Conservation (phyloP, 2,888 invertebrate species). For the Clostera curtula region DNA sequence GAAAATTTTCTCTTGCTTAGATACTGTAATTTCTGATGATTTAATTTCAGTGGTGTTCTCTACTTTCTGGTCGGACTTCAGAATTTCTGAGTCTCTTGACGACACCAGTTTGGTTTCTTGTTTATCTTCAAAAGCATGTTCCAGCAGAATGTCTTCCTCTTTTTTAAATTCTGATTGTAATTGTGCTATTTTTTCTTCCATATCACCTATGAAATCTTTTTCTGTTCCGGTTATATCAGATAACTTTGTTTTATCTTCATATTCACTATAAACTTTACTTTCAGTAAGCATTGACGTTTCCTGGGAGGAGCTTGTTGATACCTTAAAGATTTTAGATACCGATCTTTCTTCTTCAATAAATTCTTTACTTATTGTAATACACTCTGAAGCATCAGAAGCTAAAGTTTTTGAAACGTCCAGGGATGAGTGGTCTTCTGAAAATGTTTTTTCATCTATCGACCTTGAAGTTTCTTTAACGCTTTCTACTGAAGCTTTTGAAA, state of each 20-base stretch:
- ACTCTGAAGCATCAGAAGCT: slow-evolving; percentile 65
- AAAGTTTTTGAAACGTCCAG: slow-evolving; percentile 64
- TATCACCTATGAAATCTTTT: slow-evolving; percentile 43
- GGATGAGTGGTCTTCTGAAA: slow-evolving; percentile 69
- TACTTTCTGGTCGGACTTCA: too few species aligned
- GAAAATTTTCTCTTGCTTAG: background rate
- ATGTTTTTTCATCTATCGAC: slow-evolving; percentile 66
- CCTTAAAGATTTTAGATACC: slow-evolving; percentile 41
- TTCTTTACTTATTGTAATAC: slow-evolving; percentile 54
- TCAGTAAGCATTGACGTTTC: slow-evolving; percentile 60
- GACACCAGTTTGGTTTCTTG: too few species aligned
- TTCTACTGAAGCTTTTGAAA: slow-evolving; percentile 63
- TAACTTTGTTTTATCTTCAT: slow-evolving; percentile 43
- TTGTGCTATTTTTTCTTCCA: slow-evolving; percentile 42
- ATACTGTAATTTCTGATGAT: slow-evolving; percentile 13
- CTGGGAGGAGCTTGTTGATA: slow-evolving; percentile 57
- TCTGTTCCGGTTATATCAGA: slow-evolving; percentile 38
- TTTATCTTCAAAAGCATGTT: too few species aligned
- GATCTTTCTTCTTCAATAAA: slow-evolving; percentile 58
- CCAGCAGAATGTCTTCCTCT: too few species aligned
- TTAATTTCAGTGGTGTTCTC: slow-evolving; percentile 13
- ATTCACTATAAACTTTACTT: slow-evolving; percentile 56
- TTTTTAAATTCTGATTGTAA: slow-evolving; percentile 41
- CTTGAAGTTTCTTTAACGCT: slow-evolving; percentile 64
- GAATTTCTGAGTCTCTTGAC: too few species aligned